Evolutionary conservation across 1,140 invertebrate genomes (phyloP).

Genomic region (Atopsyche davidsoni): DNA sequence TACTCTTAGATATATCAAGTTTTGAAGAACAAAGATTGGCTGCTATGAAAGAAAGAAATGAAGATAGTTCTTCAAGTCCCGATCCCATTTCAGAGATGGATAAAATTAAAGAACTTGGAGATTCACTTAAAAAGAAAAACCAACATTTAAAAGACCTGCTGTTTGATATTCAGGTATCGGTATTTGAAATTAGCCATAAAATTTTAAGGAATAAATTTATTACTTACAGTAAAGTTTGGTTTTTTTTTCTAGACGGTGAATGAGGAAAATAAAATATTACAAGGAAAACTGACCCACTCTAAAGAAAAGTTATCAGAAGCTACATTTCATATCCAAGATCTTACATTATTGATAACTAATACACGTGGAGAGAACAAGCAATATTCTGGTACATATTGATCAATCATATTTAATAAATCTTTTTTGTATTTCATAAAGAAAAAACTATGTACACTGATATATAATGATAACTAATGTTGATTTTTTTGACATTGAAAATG

Average conservation of each 20-base stretch:
- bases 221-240: slow-evolving; percentile 5
- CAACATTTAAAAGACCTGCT: slow-evolving; percentile 61
- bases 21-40: slow-evolving; percentile 47
- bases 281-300: slow-evolving; percentile 51
- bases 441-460: slow-evolving; percentile 5
- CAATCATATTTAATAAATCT: slow-evolving; percentile 7
- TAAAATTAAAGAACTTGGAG: slow-evolving; percentile 45
- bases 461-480: background rate
- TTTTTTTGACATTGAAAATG: too few relatives aligned
- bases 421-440: slow-evolving; percentile 12
- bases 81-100: slow-evolving; percentile 43
- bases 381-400: slow-evolving; percentile 45
- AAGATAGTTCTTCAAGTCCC: slow-evolving; percentile 47
- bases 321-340: slow-evolving; percentile 53
- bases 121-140: slow-evolving; percentile 55
- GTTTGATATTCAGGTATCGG: slow-evolving; percentile 55
- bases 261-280: slow-evolving; percentile 57
- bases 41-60: slow-evolving; percentile 38
- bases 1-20: slow-evolving; percentile 44
- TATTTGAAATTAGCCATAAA: background rate
- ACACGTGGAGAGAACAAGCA: slow-evolving; percentile 45
- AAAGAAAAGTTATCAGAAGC: slow-evolving; percentile 60
- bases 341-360: slow-evolving; percentile 51
- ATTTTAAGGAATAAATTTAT: slow-evolving; percentile 1
- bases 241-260: slow-evolving; percentile 50